These are phyloP conservation scores for Lycocorax pyrrhopterus DNA, from an alignment of 2,113 vertebrate genomes.

Conservation along the genomic window DNA sequence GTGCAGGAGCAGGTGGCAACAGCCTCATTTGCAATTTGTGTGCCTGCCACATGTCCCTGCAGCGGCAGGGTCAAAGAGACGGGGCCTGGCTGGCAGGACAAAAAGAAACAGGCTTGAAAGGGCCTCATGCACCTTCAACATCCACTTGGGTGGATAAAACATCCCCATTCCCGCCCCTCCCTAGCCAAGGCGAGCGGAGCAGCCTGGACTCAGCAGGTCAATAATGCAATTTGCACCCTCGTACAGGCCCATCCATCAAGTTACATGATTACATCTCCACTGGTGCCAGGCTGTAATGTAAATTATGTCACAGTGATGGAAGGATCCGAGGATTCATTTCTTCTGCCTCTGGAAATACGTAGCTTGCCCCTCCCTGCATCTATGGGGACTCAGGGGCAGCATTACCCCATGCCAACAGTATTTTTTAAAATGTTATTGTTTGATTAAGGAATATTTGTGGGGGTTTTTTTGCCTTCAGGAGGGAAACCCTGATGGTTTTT, in stretches of 20 bases:
- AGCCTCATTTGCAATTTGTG: constrained; percentile 31
- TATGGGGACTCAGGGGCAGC: neutral
- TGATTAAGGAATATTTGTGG: neutral
- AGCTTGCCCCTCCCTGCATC: neutral
- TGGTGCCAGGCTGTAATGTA: neutral
- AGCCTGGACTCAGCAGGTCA: neutral
- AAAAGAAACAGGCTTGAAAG: neutral
- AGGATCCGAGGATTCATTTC: neutral
- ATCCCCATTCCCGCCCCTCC: neutral
- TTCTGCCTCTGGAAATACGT: neutral
- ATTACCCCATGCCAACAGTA: neutral
- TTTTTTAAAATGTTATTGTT: neutral
- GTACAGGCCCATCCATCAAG: neutral
- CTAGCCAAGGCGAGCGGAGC: neutral
- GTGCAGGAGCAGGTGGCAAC: neutral
- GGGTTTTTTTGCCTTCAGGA: neutral
- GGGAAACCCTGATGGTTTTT: neutral
- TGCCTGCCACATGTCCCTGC: constrained; percentile 42
- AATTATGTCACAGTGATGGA: neutral
- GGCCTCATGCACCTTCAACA: neutral
- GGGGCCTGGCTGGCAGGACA: neutral
- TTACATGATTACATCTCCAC: neutral
- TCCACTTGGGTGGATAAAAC: neutral
- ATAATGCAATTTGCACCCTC: neutral
- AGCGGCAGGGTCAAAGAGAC: neutral